phyloP scores from a whole-genome alignment of 1,140 invertebrate species.

The Muscidifurax raptorellus region DNA sequence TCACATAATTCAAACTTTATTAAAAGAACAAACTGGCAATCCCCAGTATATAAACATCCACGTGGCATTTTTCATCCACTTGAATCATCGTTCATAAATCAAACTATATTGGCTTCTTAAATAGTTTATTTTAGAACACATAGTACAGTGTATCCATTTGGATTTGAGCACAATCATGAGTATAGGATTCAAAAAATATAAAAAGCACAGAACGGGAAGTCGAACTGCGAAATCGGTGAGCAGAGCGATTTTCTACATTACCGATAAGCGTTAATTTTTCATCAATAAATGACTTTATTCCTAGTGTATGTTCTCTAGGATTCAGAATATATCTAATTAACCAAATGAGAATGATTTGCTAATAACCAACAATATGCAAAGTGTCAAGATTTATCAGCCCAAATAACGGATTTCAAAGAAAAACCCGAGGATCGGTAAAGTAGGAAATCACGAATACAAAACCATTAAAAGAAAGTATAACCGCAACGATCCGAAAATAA shows the following conservation, averaged over 20 bases:
- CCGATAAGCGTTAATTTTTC: background rate
- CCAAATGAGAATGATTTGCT: background rate
- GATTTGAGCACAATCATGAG: background rate
- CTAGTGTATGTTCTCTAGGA: background rate
- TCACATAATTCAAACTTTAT: too few species aligned
- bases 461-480: background rate
- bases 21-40: too few species aligned
- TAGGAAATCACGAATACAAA: background rate
- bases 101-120: background rate
- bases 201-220: background rate
- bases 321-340: background rate
- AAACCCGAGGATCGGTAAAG: background rate
- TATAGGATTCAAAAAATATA: background rate
- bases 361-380: background rate
- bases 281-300: background rate
- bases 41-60: too few species aligned
- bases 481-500: background rate
- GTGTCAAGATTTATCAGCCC: too few species aligned
- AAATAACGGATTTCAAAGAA: too few species aligned
- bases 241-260: background rate
- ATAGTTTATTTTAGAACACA: background rate
- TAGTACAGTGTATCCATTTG: background rate
- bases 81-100: background rate
- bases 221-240: background rate
- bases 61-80: background rate